Conservation (phyloP, 2,113 vertebrate species). For the Helogale parvula region DNA sequence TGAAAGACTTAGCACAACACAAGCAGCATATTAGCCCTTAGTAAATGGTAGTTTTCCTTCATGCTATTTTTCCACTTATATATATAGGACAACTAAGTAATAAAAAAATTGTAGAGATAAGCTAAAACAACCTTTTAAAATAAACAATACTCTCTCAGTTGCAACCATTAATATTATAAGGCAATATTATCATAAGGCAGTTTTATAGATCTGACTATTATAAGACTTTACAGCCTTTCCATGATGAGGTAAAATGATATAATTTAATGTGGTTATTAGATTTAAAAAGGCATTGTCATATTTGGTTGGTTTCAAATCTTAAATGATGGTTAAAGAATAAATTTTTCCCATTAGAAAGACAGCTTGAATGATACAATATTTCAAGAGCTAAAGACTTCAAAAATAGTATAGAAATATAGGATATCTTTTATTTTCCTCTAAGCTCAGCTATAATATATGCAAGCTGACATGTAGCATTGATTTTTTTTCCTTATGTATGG, state of each 20-base stretch:
- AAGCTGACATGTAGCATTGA: conserved; percentile 69
- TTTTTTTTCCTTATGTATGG: conserved; percentile 63
- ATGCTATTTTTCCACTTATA: not conserved
- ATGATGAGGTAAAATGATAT: conserved; percentile 48
- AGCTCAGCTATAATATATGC: conserved; percentile 67
- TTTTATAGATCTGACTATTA: not conserved
- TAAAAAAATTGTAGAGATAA: not conserved
- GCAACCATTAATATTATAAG: not conserved
- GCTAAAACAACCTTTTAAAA: not conserved
- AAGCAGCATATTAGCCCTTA: not conserved
- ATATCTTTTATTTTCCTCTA: conserved; percentile 66
- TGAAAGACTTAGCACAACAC: not conserved
- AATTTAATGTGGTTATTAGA: not conserved
- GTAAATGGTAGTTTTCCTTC: not conserved
- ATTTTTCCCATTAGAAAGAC: conserved; percentile 53
- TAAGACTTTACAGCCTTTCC: conserved; percentile 21
- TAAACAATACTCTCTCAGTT: not conserved
- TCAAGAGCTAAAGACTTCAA: conserved; percentile 61
- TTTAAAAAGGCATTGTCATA: conserved; percentile 34
- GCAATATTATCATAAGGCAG: not conserved
- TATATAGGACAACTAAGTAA: not conserved
- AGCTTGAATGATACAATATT: conserved; percentile 58
- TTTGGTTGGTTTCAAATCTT: not conserved
- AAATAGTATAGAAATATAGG: not conserved
- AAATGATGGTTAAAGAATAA: conserved; percentile 36